These are phyloP conservation scores for Melanophora roralis DNA, from an alignment of 2,888 invertebrate genomes.

Conservation along the genomic window DNA sequence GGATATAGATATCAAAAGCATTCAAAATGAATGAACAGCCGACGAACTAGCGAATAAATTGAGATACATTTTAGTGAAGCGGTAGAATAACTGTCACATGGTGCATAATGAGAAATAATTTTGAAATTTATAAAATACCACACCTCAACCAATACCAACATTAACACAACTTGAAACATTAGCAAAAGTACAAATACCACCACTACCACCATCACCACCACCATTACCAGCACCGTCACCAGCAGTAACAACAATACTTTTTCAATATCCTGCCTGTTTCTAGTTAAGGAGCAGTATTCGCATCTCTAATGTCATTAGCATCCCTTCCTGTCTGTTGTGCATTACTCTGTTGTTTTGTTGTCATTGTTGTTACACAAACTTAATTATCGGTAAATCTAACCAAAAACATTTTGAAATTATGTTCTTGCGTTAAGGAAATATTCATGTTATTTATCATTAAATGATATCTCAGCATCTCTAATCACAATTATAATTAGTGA, in stretches of 20 bases:
- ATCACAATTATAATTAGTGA: slow-evolving; percentile 61
- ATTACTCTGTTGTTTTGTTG: background rate
- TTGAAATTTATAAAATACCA: slow-evolving; percentile 47
- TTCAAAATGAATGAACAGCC: slow-evolving; percentile 28
- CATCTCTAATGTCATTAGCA: slow-evolving; percentile 22
- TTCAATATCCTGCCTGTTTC: slow-evolving; percentile 2
- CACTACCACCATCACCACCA: background rate
- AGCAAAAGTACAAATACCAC: background rate
- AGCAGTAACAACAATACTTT: slow-evolving; percentile 1
- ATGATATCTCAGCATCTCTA: slow-evolving; percentile 59
- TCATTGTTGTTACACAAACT: slow-evolving; percentile 50
- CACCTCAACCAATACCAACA: slow-evolving; percentile 30
- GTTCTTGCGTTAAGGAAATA: slow-evolving; percentile 52
- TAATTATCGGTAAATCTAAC: slow-evolving; percentile 59
- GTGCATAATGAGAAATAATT: slow-evolving; percentile 58
- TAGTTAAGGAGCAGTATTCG: background rate
- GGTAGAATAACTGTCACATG: slow-evolving; percentile 58
- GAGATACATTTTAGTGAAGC: slow-evolving; percentile 13
- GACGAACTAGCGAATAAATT: background rate
- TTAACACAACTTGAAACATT: background rate
- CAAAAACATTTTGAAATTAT: slow-evolving; percentile 60
- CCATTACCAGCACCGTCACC: background rate
- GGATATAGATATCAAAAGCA: slow-evolving; percentile 33
- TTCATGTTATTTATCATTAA: slow-evolving; percentile 57
- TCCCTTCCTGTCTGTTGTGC: slow-evolving; percentile 6